Conservation (phyloP, 2,113 vertebrate genomes). For the Aptenodytes patagonicus region DNA sequence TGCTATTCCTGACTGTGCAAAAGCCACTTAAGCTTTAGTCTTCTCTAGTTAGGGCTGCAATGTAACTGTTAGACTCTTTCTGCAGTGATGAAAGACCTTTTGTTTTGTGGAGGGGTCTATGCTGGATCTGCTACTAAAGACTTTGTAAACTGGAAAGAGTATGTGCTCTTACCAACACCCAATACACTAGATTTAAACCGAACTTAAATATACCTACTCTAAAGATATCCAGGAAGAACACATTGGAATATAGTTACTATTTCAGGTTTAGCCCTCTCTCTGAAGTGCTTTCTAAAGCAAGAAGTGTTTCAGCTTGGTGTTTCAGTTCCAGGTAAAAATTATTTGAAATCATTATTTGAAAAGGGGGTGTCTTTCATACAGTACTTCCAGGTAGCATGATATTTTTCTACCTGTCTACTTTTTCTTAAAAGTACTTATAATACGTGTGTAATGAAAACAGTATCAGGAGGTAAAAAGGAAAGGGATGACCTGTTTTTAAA, state of each 20-base stretch:
- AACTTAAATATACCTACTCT: not conserved
- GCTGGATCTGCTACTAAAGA: not conserved
- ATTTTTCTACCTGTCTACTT: not conserved
- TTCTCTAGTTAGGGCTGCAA: not conserved
- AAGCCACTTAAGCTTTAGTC: not conserved
- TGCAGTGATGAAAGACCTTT: not conserved
- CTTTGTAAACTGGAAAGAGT: not conserved
- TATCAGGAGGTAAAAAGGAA: not conserved
- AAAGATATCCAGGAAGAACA: not conserved
- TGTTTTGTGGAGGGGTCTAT: not conserved
- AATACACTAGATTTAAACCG: not conserved
- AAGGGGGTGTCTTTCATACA: not conserved
- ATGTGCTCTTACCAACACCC: not conserved
- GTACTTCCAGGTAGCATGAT: not conserved
- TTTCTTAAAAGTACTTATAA: not conserved
- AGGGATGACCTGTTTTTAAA: not conserved
- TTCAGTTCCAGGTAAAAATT: not conserved
- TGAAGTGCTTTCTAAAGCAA: not conserved
- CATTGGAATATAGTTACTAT: not conserved
- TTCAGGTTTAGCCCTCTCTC: not conserved
- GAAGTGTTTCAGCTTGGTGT: not conserved
- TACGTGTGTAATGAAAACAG: not conserved
- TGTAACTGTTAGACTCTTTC: not conserved
- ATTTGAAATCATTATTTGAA: not conserved
- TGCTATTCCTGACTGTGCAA: not conserved